Base-by-base conservation (phyloP, 2,797 vertebrate species). In the Cygnus olor region DNA sequence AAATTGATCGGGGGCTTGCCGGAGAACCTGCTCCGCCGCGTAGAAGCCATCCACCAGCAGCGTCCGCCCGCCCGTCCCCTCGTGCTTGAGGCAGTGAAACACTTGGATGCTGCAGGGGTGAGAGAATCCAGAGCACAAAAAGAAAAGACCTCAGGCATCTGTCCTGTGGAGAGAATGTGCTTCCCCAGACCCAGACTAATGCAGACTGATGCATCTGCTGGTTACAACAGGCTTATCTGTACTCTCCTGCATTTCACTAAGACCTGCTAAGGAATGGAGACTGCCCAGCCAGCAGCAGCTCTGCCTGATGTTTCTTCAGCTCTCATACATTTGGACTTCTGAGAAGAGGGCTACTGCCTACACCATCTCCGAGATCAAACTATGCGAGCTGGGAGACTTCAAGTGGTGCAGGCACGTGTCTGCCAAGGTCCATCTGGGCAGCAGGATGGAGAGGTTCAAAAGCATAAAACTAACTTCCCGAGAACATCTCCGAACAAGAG, bases 1-100 rank as follows among this genome's bases (percentile, higher is more conserved):
- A 14, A 99, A 99, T 85, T 98, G 97, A 18, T 98, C 97, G 0
- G 98, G 98, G 3, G 98, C 98, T 42, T 47, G 92, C 85, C 90
- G 96, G 20, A 98, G 98, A 40, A 99, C 73, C 78, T 97, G 97
- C 92, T 99, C 98, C 4, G 99, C 99, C 0, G 99, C 98, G 1
- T 99, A 95, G 97, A 99, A 99, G 11, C 99, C 99, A 2, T 99
- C 99, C 70, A 99, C 99, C 22, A 99, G 98, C 44, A 99, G 96
- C 0, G 99, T 99, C 86, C 98, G 97, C 32, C 99, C 99, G 0
- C 99, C 99, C 0, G 98, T 99, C 25, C 99, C 99, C 70, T 99
- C 98, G 4, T 99, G 99, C 77, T 98, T 98, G 65, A 99, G 98
- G 94, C 99, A 99, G 94, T 99, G 99, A 90, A 99, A 99, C 61